Evolutionary conservation across 2,888 invertebrate species (phyloP).

Genomic region (Chelonus formosanus): DNA sequence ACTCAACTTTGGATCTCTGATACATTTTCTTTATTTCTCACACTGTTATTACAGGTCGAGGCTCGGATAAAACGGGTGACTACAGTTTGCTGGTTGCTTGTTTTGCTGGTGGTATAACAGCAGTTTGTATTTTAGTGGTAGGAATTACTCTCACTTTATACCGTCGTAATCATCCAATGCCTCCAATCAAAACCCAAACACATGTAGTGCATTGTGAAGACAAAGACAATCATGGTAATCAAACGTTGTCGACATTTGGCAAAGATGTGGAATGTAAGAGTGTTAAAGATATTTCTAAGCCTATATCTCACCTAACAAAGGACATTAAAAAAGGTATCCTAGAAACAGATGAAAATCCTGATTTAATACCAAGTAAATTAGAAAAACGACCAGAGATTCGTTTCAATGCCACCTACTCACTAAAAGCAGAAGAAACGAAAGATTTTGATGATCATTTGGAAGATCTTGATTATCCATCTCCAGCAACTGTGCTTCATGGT

Average conservation of each 20-base stretch:
- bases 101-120: conserved; percentile 59
- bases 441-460: conserved; percentile 44
- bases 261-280: conserved; percentile 32
- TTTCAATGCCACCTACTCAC: conserved; percentile 52
- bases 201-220: conserved; percentile 46
- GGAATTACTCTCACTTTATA: conserved; percentile 58
- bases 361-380: conserved; percentile 55
- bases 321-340: conserved; percentile 40
- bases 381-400: conserved; percentile 52
- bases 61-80: conserved; percentile 52
- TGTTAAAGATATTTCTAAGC: conserved; percentile 29
- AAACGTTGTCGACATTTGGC: conserved; percentile 18
- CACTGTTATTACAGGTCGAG: conserved; percentile 49
- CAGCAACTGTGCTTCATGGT: conserved; percentile 47
- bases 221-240: conserved; percentile 37
- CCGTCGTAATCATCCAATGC: conserved; percentile 51
- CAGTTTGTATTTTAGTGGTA: conserved; percentile 57
- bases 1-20: too few relatives aligned
- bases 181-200: conserved; percentile 48
- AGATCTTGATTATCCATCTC: conserved; percentile 51
- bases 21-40: conserved; percentile 19
- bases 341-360: conserved; percentile 53
- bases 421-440: conserved; percentile 49
- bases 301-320: conserved; percentile 18
- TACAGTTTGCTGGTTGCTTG: conserved; percentile 59